These are phyloP conservation scores for Scaptodrosophila lebanonensis DNA, from an alignment of 1,140 invertebrate genomes.

Conservation along the genomic window DNA sequence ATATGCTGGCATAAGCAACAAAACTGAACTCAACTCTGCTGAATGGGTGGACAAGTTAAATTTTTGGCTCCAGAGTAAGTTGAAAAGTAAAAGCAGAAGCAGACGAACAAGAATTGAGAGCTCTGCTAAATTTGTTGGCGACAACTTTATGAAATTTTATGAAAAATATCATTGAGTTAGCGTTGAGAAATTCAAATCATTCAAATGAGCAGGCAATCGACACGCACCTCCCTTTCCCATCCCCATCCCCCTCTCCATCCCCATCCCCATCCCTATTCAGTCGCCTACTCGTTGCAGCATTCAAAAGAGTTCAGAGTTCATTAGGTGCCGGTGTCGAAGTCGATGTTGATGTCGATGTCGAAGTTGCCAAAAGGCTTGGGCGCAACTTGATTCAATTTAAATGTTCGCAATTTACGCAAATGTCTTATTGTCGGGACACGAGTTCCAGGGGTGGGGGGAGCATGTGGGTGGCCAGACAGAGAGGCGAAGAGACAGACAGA, in stretches of 20 bases:
- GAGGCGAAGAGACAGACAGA: background rate
- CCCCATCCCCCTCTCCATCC: too few relatives aligned
- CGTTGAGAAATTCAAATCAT: too few relatives aligned
- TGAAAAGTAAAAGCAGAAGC: background rate
- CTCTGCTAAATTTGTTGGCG: too few relatives aligned
- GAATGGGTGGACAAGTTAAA: conserved; percentile 40
- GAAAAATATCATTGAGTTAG: background rate
- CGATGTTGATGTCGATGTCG: too few relatives aligned
- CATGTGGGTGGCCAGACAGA: background rate
- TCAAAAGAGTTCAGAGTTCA: conserved; percentile 13
- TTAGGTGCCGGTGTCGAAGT: background rate
- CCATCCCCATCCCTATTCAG: too few relatives aligned
- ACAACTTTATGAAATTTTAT: conserved; percentile 26
- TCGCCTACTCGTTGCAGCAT: conserved; percentile 22
- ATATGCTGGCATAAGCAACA: conserved; percentile 10
- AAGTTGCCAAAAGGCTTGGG: conserved; percentile 3
- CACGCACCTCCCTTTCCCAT: too few relatives aligned
- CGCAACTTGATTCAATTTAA: conserved; percentile 56
- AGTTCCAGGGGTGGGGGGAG: too few relatives aligned
- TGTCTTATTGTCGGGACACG: conserved; percentile 13
- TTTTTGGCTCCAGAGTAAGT: conserved; percentile 20
- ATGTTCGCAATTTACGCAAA: conserved; percentile 36
- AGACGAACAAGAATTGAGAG: too few relatives aligned
- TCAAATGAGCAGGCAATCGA: too few relatives aligned
- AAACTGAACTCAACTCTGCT: conserved; percentile 27